phyloP scores from a whole-genome alignment of 1,140 invertebrate genomes.

The Frieseomelitta varia region DNA sequence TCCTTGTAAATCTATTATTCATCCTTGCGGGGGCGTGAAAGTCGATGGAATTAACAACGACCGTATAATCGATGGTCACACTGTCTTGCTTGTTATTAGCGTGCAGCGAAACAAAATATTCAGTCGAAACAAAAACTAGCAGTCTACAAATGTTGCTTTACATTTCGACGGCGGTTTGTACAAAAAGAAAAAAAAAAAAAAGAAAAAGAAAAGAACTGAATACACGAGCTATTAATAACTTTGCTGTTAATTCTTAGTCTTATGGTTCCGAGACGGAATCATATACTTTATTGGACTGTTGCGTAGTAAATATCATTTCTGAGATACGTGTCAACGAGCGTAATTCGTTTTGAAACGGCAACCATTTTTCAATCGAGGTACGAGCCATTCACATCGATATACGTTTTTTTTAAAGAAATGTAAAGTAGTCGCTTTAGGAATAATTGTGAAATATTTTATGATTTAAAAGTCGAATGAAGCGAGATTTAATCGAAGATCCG shows the following conservation, averaged over 20 bases:
- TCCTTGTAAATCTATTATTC: constrained; percentile 54
- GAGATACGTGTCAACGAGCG: too few species aligned
- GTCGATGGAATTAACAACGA: constrained; percentile 41
- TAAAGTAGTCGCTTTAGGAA: not conserved
- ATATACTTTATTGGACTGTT: too few species aligned
- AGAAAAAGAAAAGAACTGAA: not conserved
- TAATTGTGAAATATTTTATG: not conserved
- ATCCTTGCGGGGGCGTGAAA: constrained; percentile 8
- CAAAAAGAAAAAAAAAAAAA: too few species aligned
- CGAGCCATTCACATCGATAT: not conserved
- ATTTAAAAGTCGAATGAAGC: not conserved
- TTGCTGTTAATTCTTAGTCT: not conserved
- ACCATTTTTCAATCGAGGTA: not conserved
- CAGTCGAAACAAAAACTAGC: not conserved
- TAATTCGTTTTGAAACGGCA: not conserved
- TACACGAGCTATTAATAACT: constrained; percentile 15
- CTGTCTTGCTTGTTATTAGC: constrained; percentile 42
- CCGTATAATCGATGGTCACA: constrained; percentile 5
- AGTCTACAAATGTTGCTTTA: not conserved
- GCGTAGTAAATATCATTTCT: too few species aligned
- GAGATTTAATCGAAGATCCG: not conserved
- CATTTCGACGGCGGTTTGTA: not conserved
- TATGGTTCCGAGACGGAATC: not conserved
- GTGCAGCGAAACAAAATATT: constrained; percentile 12
- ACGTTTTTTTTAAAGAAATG: not conserved